Conservation (phyloP, 1,140 invertebrate genomes). For the Diorhabda carinulata region DNA sequence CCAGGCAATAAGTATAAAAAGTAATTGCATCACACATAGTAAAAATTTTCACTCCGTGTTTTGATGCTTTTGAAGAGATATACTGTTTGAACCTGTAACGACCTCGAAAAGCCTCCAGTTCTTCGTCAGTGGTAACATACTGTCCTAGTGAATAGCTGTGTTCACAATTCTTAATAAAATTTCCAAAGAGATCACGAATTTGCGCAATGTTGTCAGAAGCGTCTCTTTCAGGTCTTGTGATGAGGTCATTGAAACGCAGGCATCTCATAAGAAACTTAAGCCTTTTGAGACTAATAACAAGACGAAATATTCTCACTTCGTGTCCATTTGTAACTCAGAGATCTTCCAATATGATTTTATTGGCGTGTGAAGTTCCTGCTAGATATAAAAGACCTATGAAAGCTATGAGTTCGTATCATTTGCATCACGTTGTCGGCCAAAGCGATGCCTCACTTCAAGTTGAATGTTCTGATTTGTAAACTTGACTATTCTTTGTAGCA, state of each 20-base stretch:
- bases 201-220: constrained; percentile 26
- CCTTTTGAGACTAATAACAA: background rate
- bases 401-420: background rate
- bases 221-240: background rate
- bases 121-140: constrained; percentile 54
- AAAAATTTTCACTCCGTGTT: background rate
- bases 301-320: background rate
- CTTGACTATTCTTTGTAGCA: background rate
- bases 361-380: background rate
- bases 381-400: too few species aligned
- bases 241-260: background rate
- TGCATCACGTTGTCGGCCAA: background rate
- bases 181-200: constrained; percentile 57
- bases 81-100: background rate
- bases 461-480: background rate
- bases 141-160: constrained; percentile 57
- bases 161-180: constrained; percentile 64
- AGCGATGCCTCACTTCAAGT: background rate
- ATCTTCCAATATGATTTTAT: background rate
- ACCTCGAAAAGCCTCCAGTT: constrained; percentile 47
- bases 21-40: background rate
- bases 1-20: background rate
- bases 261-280: background rate
- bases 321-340: background rate
- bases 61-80: background rate